Evolutionary conservation across 1,140 invertebrate species (phyloP).

Genomic region (Neodiprion lecontei): DNA sequence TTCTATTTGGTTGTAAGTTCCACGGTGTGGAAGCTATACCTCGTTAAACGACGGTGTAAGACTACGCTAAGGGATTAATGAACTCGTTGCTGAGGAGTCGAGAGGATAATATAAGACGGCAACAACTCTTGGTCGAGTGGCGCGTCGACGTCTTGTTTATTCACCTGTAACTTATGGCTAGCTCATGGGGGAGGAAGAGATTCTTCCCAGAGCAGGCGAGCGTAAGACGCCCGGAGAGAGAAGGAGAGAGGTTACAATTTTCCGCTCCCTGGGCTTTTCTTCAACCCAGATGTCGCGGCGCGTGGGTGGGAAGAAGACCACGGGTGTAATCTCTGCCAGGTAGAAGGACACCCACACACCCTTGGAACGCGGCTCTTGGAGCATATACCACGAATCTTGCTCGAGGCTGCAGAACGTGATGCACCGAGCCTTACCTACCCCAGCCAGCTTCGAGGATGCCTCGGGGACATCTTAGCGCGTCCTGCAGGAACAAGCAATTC

Average conservation of each 20-base stretch:
- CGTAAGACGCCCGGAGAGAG: too few species aligned
- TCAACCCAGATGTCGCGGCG: background rate
- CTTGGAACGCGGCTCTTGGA: too few species aligned
- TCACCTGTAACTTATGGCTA: background rate
- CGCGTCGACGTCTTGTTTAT: background rate
- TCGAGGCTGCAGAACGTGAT: background rate
- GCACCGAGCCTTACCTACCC: background rate
- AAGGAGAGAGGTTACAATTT: background rate
- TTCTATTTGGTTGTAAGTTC: too few species aligned
- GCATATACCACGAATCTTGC: background rate
- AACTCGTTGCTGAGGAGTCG: too few species aligned
- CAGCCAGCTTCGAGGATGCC: background rate
- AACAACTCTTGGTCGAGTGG: too few species aligned
- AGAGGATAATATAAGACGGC: too few species aligned
- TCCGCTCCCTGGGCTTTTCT: conserved; percentile 1
- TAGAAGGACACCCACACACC: background rate
- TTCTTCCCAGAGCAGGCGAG: too few species aligned
- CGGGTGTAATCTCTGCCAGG: conserved; percentile 1
- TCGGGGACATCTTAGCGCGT: conserved; percentile 12
- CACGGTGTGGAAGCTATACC: too few species aligned
- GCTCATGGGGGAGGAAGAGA: background rate
- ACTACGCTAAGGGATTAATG: too few species aligned
- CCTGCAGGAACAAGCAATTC: conserved; percentile 9
- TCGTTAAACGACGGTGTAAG: too few species aligned
- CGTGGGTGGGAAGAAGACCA: background rate